Percentiles rank a stretch among this genome's conserved stretches.
Evolutionary conservation across 2,888 invertebrate genomes (phyloP).

Genomic region (Leucophenga maculata): DNA sequence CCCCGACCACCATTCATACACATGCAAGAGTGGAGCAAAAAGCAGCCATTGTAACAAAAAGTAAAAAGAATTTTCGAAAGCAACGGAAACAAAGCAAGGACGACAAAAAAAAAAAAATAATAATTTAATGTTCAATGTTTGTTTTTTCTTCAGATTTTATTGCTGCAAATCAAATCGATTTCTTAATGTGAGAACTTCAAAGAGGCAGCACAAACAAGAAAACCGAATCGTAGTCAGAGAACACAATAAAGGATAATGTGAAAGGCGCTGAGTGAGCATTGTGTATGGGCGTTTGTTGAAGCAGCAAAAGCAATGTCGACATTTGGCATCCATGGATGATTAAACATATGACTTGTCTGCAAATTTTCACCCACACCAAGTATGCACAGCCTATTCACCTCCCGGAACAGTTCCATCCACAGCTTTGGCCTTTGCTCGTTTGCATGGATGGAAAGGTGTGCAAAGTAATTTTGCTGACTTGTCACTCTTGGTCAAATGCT

Average conservation of each 20-base stretch:
- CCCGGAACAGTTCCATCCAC: no score
- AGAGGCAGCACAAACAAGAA: background rate
- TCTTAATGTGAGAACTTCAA: conserved; percentile 47
- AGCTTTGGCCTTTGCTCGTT: background rate
- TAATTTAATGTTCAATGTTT: conserved; percentile 51
- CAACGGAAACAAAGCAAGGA: conserved; percentile 35
- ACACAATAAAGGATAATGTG: background rate
- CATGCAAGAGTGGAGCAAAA: no score
- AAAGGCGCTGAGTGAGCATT: background rate
- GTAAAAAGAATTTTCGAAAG: conserved; percentile 12
- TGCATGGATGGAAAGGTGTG: conserved; percentile 47
- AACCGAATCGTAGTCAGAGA: background rate
- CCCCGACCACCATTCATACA: no score
- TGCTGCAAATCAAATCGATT: conserved; percentile 56
- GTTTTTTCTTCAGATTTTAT: conserved; percentile 45
- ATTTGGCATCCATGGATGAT: conserved; percentile 60
- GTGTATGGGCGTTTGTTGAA: background rate
- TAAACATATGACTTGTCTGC: conserved; percentile 42
- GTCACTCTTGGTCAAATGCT: conserved; percentile 62
- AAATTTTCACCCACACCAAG: background rate
- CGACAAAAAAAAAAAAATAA: conserved; percentile 33
- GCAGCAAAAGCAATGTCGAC: conserved; percentile 35
- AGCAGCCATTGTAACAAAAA: background rate
- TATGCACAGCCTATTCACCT: no score
- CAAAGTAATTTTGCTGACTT: conserved; percentile 59